Evolutionary conservation across 92 coral and sea anemone genomes (phyloP), one percentile per base, ranked within the genome.

Genomic region (Plumapathes pennacea): DNA sequence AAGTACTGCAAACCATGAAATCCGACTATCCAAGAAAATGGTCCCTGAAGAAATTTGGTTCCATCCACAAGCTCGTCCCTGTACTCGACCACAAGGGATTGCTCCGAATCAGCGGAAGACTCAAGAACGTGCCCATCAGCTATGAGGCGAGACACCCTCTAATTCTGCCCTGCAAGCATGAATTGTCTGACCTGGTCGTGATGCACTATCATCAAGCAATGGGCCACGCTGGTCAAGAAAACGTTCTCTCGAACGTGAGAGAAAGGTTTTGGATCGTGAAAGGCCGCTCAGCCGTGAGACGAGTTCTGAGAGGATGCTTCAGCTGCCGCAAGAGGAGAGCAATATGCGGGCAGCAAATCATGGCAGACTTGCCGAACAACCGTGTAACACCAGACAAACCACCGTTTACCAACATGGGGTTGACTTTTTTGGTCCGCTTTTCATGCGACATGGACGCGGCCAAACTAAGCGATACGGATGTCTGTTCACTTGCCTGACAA

Each of bases 101-200:
- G 15, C 39, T 73, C 2, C 32, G 81, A 52, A 72, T 73, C 24
- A 72, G 81, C 23, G 73, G 73, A 26, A 42, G 81, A 14, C 74
- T 74, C 9, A 27, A 44, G 26, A 65, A 75, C 27, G 66, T 75
- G 3, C 45, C 41, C 2, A 19, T 61, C 14, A 27, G 38, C 18
- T 24, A 64, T n/a, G 59, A 73, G 2, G 54, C 48, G 7, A 60
- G 36, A 18, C 80, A 72, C 26, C 80, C 40, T 24, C 29, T 40
- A 11, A 63, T 72, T 24, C 54, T 64, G 13, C 76, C 76, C 7
- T 15, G 38, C n/a, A 17, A 39, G 24, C 66, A 63, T 38, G 60
- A 58, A 12, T 61, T 66, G 4, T 54, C 62, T 17, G 32, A 25
- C 7, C 25, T 75, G 38, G 17, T 75, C 37, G 57, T 75, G 20